Evolutionary conservation across 1,140 invertebrate genomes (phyloP).

Genomic region (Drosophila pandora): DNA sequence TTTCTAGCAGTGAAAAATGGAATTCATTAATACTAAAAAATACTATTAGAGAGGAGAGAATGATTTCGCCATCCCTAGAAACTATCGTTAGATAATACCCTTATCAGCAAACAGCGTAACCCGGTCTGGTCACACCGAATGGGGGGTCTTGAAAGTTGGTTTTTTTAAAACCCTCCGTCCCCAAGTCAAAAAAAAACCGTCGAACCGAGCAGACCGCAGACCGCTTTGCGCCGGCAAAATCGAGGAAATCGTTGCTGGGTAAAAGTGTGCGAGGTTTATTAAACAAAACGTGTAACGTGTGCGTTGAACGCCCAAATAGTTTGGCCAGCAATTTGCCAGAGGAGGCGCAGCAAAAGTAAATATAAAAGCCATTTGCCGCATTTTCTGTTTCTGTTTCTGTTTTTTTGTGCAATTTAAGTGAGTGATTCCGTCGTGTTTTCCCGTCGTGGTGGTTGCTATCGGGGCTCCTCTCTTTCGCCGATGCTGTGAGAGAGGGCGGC

Average conservation of each 20-base stretch:
- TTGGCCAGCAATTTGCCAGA: slow-evolving; percentile 17
- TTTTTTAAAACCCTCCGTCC: not conserved
- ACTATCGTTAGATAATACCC: no score
- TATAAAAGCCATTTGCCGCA: slow-evolving; percentile 12
- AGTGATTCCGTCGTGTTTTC: slow-evolving; percentile 30
- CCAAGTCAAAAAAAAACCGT: slow-evolving; percentile 1
- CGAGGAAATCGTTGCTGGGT: slow-evolving; percentile 10
- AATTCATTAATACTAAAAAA: no score
- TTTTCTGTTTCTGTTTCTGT: slow-evolving; percentile 14
- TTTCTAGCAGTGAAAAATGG: no score
- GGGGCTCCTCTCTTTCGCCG: slow-evolving; percentile 11
- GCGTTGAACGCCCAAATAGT: slow-evolving; percentile 3
- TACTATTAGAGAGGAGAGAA: no score
- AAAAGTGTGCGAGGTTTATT: slow-evolving; percentile 19
- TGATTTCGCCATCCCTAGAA: no score
- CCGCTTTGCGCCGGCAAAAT: slow-evolving; percentile 23
- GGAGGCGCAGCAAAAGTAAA: slow-evolving; percentile 34
- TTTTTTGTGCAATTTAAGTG: slow-evolving; percentile 32
- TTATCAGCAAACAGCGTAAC: no score
- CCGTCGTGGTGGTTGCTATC: slow-evolving; percentile 35
- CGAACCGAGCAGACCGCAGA: slow-evolving; percentile 5
- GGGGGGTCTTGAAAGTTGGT: no score
- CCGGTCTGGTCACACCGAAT: no score
- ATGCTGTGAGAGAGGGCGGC: slow-evolving; percentile 29
- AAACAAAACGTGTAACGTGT: slow-evolving; percentile 11